phyloP scores from a whole-genome alignment of 2,888 invertebrate species.

The Plebejus anna region DNA sequence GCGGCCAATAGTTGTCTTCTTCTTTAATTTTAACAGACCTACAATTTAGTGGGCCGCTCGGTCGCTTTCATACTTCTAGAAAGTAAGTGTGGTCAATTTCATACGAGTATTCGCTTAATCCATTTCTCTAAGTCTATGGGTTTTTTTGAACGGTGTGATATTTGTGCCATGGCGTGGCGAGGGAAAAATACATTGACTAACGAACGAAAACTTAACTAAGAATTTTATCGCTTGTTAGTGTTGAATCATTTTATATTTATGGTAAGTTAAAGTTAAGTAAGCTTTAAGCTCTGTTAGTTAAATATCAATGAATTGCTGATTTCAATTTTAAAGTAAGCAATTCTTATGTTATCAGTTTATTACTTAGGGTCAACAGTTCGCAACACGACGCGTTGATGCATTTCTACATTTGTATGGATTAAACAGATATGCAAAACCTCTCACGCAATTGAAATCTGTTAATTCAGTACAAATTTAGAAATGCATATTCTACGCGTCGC shows the following conservation, averaged over 20 bases:
- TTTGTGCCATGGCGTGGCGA: conserved; percentile 10
- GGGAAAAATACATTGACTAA: not conserved
- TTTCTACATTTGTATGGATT: too few species aligned
- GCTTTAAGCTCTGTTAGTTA: not conserved
- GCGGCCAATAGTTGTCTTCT: not conserved
- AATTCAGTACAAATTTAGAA: too few species aligned
- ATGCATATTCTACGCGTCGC: too few species aligned
- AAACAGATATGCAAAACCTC: too few species aligned
- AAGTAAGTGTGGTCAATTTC: too few species aligned
- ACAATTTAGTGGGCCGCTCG: not conserved
- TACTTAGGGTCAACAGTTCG: too few species aligned
- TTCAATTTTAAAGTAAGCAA: not conserved
- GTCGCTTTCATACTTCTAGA: not conserved
- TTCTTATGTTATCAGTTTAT: conserved; percentile 1
- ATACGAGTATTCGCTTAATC: not conserved
- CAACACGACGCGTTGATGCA: too few species aligned
- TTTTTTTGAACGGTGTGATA: not conserved
- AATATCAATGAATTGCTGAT: not conserved
- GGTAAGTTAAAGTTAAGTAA: not conserved
- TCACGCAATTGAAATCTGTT: too few species aligned
- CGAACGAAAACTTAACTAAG: conserved; percentile 6
- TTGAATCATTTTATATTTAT: conserved; percentile 7
- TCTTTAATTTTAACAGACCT: not conserved
- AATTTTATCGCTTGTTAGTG: conserved; percentile 20
- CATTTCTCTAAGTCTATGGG: not conserved